Percentiles rank a stretch among this genome's conserved stretches.
Conservation (phyloP, 2,797 vertebrate genomes). For the Chiroxiphia lanceolata region DNA sequence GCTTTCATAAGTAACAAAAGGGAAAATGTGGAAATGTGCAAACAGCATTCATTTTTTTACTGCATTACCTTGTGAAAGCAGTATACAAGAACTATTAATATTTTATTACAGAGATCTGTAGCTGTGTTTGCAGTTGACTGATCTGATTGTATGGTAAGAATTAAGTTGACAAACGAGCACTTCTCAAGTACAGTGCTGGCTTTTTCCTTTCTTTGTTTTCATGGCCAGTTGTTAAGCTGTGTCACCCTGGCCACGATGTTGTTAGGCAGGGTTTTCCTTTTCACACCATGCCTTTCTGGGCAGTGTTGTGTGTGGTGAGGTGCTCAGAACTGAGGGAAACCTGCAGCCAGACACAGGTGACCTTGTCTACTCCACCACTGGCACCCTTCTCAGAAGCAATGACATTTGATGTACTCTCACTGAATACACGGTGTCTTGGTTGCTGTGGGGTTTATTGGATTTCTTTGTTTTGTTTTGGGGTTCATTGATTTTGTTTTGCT, state of each 20-base stretch:
- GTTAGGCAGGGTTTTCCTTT: background rate
- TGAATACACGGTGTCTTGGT: background rate
- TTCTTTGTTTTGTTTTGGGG: background rate
- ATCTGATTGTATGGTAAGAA: background rate
- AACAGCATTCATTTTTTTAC: background rate
- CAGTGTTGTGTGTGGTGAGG: accelerated
- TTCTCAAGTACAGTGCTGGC: background rate
- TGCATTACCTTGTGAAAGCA: background rate
- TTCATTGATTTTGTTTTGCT: too few relatives aligned
- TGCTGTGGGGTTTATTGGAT: background rate
- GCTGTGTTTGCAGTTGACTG: background rate
- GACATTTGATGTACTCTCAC: background rate
- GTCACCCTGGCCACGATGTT: background rate
- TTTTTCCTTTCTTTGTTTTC: background rate
- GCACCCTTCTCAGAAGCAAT: accelerated
- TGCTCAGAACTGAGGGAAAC: background rate
- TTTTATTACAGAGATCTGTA: constrained; percentile 12
- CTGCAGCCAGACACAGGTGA: background rate
- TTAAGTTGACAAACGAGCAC: background rate
- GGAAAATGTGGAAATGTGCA: background rate
- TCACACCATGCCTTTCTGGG: accelerated
- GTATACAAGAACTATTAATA: background rate
- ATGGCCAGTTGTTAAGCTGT: background rate
- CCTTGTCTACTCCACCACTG: background rate
- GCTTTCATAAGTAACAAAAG: background rate